Evolutionary conservation across 2,113 vertebrate species (phyloP), one percentile per base, ranked within the genome.

Genomic region (Vidua macroura): DNA sequence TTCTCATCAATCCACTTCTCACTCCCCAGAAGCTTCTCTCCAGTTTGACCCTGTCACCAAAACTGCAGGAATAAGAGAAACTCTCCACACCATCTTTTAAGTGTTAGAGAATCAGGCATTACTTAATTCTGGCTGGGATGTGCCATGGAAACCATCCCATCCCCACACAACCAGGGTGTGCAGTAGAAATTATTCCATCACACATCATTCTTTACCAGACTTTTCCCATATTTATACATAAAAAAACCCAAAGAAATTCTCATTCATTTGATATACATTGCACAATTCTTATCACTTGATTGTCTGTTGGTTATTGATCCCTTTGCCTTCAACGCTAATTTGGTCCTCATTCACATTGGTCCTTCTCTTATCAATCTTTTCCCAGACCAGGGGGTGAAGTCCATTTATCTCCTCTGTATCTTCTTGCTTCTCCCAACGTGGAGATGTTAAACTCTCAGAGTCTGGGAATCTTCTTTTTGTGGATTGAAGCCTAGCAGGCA

Each of bases 251-350:
- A 35, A 76, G 16, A 67, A 58, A 43, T 67, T 43, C 31, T 43
- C 35, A 2, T 59, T 35, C 16, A 51, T 31, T 76, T 25, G 20
- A 67, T 76, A 62, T 31, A 43, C 35, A 14, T 14, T 25, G 44
- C 62, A 43, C 7, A 43, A 1, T 67, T 21, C 52, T 59, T 22
- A 18, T 25, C 21, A 35, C 43, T 25, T 2, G 0, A 20, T 66
- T n/a, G 66, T 24, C 41, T 49, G 9, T 3, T 56, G 41, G 8
- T 23, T 49, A 41, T 35, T 35, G 25, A 51, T 35, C 31, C 35
- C 52, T 75, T 58, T 0, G 0, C 8, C 23, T 24, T 56, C 1
- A 0, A 13, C 31, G 20, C 35, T 58, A 9, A 67, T 75, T 58
- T 66, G 13, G 20, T 66, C 13, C 13, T 49, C 20, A 21, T 58